A percentile compares a stretch with the other conserved stretches of the same genome.
Conservation (phyloP, 2,797 vertebrate species). For the Oreonectes daqikongensis region DNA sequence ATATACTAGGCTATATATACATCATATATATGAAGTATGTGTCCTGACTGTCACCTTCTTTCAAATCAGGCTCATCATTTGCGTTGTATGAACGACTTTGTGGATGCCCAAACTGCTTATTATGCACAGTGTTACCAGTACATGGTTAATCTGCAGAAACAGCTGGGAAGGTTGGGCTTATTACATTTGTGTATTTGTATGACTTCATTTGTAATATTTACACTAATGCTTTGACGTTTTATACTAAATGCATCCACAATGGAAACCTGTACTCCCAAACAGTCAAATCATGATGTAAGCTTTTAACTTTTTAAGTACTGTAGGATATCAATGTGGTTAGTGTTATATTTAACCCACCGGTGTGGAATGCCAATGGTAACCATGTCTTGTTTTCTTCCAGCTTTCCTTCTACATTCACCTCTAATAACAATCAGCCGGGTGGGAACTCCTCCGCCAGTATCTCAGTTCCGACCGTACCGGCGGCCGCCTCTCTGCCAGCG, state of each 20-base stretch:
- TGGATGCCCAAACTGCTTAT: slow-evolving; percentile 91
- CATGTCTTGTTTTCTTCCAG: slow-evolving; percentile 66
- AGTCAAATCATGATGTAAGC: neutral
- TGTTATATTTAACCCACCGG: neutral
- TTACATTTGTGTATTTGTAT: no score
- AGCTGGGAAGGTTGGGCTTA: slow-evolving; percentile 86
- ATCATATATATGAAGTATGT: neutral
- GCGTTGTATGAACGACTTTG: slow-evolving; percentile 90
- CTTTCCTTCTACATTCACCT: slow-evolving; percentile 85
- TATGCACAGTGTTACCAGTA: slow-evolving; percentile 93
- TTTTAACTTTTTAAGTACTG: neutral
- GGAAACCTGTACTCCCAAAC: neutral
- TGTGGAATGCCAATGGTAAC: neutral
- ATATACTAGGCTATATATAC: neutral
- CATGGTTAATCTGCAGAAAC: slow-evolving; percentile 89
- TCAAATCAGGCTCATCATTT: slow-evolving; percentile 86
- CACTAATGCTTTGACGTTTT: slow-evolving; percentile 30
- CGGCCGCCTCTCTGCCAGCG: slow-evolving; percentile 69
- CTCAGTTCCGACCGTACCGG: slow-evolving; percentile 66
- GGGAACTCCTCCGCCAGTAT: slow-evolving; percentile 66
- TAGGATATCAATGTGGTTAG: neutral
- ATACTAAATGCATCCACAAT: neutral
- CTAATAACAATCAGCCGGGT: slow-evolving; percentile 88
- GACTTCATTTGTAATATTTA: neutral
- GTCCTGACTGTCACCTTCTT: neutral